Base-by-base conservation (phyloP, 2,888 invertebrate genomes). In the Pycnomerus fuliginosus region DNA sequence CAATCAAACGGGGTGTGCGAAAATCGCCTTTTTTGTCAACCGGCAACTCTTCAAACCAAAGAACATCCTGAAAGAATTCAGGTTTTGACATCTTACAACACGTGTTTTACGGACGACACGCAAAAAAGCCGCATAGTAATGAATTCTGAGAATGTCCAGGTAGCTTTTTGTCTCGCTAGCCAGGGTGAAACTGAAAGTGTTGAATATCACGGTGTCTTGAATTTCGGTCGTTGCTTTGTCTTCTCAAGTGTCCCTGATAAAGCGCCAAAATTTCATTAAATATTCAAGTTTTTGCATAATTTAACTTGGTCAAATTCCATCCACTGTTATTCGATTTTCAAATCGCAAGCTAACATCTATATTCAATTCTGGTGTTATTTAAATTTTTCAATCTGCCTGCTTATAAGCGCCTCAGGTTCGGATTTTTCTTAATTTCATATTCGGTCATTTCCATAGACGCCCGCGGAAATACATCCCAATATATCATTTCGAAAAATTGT, bases 81-180 rank as follows among this genome's bases (percentile, higher is more conserved):
- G 41, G 37, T 46, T 46, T 46, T 46, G 46, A 46, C 46, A 46
- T 42, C 29, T 37, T 33, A 32, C 46, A 46, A 46, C 46, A 46
- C 46, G 46, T 46, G 46, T 46, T 46, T 46, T 46, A 46, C 46
- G 42, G 41, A 29, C 46, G 42, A 46, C 46, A 46, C 34, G 41
- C 46, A 46, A 46, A 46, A 34, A 46, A 46, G 33, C 42, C 33
- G 41, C 46, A 46, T 46, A 42, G 41, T 42, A 46, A 46, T 46
- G 46, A 46, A 46, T 46, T 42, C 46, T 27, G 32, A 32, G 46
- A 46, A 46, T 33, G 41, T 46, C 46, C 46, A 46, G 46, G 46
- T 46, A 46, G 42, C 41, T 46, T 46, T 46, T 46, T 46, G 46
- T 37, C 41, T 17, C 36, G 28, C 35, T 25, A 27, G 35, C 32